phyloP scores from a whole-genome alignment of 2,797 vertebrate species.

The Malurus leucopterus region DNA sequence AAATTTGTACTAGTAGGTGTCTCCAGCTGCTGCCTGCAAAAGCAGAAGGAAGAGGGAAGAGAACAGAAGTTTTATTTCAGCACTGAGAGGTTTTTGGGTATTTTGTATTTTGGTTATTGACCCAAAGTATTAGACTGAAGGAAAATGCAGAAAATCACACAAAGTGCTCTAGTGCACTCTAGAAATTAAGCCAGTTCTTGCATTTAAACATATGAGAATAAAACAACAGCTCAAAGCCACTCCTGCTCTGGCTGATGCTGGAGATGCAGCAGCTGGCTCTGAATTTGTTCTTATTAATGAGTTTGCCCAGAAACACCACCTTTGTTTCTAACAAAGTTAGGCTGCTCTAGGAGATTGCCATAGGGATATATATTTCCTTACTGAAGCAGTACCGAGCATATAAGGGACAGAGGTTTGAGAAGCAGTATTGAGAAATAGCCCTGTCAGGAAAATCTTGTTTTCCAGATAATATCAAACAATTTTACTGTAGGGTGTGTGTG shows the following conservation, averaged over 20 bases:
- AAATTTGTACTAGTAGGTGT: not conserved
- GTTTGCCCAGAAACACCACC: not conserved
- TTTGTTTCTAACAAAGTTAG: not conserved
- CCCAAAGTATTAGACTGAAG: not conserved
- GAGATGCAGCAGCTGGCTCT: not conserved
- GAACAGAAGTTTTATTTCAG: not conserved
- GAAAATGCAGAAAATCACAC: not conserved
- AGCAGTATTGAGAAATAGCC: not conserved
- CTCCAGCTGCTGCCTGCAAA: not conserved
- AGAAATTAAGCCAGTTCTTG: not conserved
- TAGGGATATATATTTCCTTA: not conserved
- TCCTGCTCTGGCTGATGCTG: not conserved
- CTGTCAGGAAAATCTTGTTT: constrained; percentile 8
- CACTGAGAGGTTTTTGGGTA: not conserved
- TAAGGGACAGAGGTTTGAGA: not conserved
- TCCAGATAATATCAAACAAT: not conserved
- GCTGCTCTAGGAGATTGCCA: not conserved
- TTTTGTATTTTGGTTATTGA: not conserved
- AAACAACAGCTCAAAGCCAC: not conserved
- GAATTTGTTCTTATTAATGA: not conserved
- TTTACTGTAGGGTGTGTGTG: not conserved
- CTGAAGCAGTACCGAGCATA: not conserved
- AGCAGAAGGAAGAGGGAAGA: not conserved
- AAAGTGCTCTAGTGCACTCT: not conserved
- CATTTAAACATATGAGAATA: not conserved